Conservation (phyloP, 1,140 invertebrate species). For the Melipona quadrifasciata region DNA sequence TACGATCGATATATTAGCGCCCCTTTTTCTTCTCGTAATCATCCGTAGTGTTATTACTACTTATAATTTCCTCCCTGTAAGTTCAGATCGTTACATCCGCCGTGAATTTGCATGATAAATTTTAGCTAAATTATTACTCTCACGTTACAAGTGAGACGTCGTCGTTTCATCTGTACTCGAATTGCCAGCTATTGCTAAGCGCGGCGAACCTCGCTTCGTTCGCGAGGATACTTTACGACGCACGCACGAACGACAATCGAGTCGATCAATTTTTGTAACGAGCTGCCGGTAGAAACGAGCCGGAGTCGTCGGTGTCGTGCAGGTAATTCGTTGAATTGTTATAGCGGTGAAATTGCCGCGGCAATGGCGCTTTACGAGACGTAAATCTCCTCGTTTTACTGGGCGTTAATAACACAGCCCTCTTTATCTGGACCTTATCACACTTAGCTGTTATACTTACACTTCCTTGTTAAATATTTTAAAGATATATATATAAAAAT, state of each 20-base stretch:
- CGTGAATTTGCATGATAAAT: background rate
- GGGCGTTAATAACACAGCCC: background rate
- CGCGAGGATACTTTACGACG: too few species aligned
- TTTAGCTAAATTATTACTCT: slow-evolving; percentile 13
- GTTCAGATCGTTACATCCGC: background rate
- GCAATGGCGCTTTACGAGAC: background rate
- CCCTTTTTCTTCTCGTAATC: background rate
- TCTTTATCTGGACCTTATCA: too few species aligned
- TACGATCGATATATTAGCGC: background rate
- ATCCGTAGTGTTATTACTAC: too few species aligned
- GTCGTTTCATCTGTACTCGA: too few species aligned
- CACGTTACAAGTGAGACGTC: background rate
- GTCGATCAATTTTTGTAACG: too few species aligned
- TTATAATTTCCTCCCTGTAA: background rate
- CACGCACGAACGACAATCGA: background rate
- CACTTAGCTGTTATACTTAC: too few species aligned
- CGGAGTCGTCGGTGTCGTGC: too few species aligned
- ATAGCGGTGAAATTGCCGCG: background rate
- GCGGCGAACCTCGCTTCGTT: background rate
- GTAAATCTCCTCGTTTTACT: background rate
- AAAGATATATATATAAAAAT: too few species aligned
- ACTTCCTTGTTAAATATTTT: background rate
- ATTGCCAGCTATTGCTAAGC: background rate
- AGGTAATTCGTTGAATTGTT: background rate
- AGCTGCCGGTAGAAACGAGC: background rate